Base-by-base conservation (phyloP, 2,888 invertebrate genomes). In the Eupelmus urozonus region DNA sequence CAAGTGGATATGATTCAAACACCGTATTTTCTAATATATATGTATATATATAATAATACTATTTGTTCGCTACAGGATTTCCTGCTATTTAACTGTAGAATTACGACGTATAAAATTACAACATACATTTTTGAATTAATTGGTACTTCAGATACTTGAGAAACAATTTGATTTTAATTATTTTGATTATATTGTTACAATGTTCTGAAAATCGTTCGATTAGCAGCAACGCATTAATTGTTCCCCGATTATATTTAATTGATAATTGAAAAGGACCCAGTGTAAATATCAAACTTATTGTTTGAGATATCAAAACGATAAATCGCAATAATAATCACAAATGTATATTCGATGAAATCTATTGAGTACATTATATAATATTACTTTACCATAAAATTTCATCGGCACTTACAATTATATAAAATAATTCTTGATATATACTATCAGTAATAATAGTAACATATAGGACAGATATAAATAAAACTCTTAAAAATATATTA, bases 401-500 rank as follows among this genome's bases (percentile, higher is more conserved):
- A n/a, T n/a, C n/a, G n/a, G n/a, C n/a, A 20, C 23, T 9, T 53
- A 53, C 11, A 42, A n/a, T n/a, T n/a, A n/a, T n/a, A n/a, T n/a
- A n/a, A n/a, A n/a, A n/a, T n/a, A n/a, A n/a, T n/a, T n/a, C n/a
- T n/a, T n/a, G n/a, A n/a, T n/a, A n/a, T n/a, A n/a, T n/a, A n/a
- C n/a, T n/a, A n/a, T n/a, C 34, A 34, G 9, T 34, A 34, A 34
- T 34, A 34, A 34, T 34, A 34, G 34, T 34, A 53, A 53, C 5
- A 53, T 40, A 45, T 16, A 45, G 23, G 1, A 42, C 1, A 62
- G n/a, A 25, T 20, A 49, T 49, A 20, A 69, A 57, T 69, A 55
- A n/a, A 40, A 20, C 25, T 29, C 23, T 13, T 69, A 53, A 2
- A 51, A 53, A 69, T 69, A 70, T 70, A 59, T 70, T 70, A 70